Conservation (phyloP, 2,888 invertebrate species). For the Serrognathus titanus region DNA sequence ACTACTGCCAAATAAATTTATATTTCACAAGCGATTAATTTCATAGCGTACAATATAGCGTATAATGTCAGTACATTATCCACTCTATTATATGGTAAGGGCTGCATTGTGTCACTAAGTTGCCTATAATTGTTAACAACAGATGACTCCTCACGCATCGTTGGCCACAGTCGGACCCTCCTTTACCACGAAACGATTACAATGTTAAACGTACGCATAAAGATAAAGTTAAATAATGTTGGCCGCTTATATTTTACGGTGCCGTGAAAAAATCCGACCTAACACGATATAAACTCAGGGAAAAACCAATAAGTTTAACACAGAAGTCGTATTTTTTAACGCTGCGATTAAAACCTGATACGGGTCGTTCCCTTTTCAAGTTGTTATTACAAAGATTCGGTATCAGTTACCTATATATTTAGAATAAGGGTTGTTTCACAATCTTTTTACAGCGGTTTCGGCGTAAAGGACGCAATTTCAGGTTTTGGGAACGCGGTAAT, state of each 20-base stretch:
- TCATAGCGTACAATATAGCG: constrained; percentile 38
- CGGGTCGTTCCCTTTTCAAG: constrained; percentile 7
- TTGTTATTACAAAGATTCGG: constrained; percentile 14
- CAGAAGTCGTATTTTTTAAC: neutral
- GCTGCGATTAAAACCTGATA: constrained; percentile 11
- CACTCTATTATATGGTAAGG: constrained; percentile 45
- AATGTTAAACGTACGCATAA: constrained; percentile 5
- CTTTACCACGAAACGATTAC: constrained; percentile 15
- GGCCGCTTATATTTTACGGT: constrained; percentile 11
- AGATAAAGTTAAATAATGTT: constrained; percentile 5
- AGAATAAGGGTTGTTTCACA: constrained; percentile 14
- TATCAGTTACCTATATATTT: constrained; percentile 17
- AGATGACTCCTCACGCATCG: constrained; percentile 45
- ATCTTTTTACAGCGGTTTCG: constrained; percentile 10
- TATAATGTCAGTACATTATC: constrained; percentile 45
- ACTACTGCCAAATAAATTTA: constrained; percentile 42
- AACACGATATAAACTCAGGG: constrained; percentile 11
- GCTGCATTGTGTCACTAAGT: constrained; percentile 48
- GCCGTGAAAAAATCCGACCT: constrained; percentile 11
- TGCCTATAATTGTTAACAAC: constrained; percentile 50
- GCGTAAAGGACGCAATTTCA: neutral
- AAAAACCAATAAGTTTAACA: constrained; percentile 1
- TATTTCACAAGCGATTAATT: constrained; percentile 49
- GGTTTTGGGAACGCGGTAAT: neutral
- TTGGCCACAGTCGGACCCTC: constrained; percentile 20